Percentiles rank a stretch among this genome's conserved stretches.
Conservation (phyloP, 2,888 invertebrate genomes). For the Drosophila kambysellisi region DNA sequence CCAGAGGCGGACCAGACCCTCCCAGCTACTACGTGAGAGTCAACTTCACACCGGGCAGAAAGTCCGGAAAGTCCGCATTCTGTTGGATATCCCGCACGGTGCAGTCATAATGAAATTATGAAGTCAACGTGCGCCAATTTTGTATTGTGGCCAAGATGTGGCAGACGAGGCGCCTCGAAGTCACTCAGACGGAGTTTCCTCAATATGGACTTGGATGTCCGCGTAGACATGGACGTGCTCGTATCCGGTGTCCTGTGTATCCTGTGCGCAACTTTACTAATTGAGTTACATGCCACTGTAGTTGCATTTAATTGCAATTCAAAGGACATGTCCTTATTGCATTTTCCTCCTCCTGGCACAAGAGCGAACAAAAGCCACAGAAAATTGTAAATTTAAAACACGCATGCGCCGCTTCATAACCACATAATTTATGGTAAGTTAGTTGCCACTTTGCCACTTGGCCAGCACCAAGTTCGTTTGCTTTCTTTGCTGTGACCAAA, state of each 20-base stretch:
- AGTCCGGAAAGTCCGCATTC: background rate
- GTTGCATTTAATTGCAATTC: conserved; percentile 74
- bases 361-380: conserved; percentile 14
- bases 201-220: conserved; percentile 4
- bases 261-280: conserved; percentile 65
- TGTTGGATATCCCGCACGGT: conserved; percentile 48
- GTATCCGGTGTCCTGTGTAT: conserved; percentile 20
- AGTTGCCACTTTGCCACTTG: conserved; percentile 44
- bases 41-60: conserved; percentile 18
- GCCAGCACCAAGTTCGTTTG: conserved; percentile 3
- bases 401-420: conserved; percentile 22
- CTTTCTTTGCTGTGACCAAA: conserved; percentile 30
- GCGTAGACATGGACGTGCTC: conserved; percentile 9
- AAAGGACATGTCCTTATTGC: conserved; percentile 60
- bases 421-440: conserved; percentile 64
- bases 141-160: conserved; percentile 51
- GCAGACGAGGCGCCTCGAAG: conserved; percentile 23
- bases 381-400: background rate
- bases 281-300: conserved; percentile 71
- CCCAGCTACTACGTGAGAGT: conserved; percentile 21
- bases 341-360: conserved; percentile 34
- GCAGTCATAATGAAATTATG: conserved; percentile 75
- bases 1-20: conserved; percentile 43
- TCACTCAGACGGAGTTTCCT: conserved; percentile 31
- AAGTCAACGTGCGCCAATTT: conserved; percentile 78